These are phyloP conservation scores for Nebria brevicollis DNA, from an alignment of 2,888 invertebrate genomes.

Conservation along the genomic window DNA sequence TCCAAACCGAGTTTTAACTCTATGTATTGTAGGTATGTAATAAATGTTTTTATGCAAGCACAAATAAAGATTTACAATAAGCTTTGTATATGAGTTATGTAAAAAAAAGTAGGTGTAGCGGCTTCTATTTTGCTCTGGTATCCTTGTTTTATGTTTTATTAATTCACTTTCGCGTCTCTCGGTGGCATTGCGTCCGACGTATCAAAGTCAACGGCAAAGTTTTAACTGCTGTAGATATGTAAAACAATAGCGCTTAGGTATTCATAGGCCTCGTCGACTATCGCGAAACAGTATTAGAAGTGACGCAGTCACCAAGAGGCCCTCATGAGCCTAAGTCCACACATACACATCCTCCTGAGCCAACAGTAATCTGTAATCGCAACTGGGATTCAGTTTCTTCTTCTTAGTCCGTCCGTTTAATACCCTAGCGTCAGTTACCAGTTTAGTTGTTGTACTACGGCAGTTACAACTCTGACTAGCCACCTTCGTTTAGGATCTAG, in stretches of 20 bases:
- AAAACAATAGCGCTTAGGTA: conserved; percentile 43
- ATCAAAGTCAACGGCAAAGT: conserved; percentile 24
- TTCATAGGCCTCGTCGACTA: conserved; percentile 35
- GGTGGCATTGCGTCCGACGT: background rate
- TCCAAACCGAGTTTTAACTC: too few relatives aligned
- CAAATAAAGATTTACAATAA: too few relatives aligned
- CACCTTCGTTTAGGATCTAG: conserved; percentile 3
- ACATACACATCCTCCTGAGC: background rate
- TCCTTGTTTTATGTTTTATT: conserved; percentile 33
- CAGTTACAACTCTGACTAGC: background rate
- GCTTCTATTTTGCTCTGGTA: background rate
- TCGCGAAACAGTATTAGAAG: conserved; percentile 34
- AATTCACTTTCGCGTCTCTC: conserved; percentile 30
- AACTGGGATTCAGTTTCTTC: conserved; percentile 14
- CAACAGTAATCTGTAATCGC: conserved; percentile 36
- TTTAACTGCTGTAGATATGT: conserved; percentile 44
- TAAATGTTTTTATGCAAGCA: too few relatives aligned
- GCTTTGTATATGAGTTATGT: background rate
- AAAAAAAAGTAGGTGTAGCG: background rate
- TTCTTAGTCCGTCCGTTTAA: background rate
- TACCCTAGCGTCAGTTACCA: background rate
- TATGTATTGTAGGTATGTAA: too few relatives aligned
- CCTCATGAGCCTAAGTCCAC: conserved; percentile 24
- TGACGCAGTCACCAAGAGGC: conserved; percentile 25
- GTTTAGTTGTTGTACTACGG: background rate